Percentiles rank a stretch among this genome's conserved stretches.
Evolutionary conservation across 2,888 invertebrate genomes (phyloP).

Genomic region (Tolmerus cingulatus): DNA sequence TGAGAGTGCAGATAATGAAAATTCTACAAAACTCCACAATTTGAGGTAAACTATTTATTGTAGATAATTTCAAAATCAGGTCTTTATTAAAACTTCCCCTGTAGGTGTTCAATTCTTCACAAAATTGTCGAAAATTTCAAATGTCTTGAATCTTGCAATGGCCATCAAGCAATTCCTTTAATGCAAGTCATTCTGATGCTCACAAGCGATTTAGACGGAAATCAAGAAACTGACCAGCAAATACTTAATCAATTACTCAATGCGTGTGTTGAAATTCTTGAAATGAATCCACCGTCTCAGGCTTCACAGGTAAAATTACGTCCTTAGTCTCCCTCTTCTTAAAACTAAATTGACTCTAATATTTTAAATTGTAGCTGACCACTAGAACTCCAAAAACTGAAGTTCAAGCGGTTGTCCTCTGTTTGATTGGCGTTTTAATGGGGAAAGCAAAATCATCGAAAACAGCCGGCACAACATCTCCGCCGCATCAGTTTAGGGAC

Average conservation of each 20-base stretch:
- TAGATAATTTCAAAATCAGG: not conserved
- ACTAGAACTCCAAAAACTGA: slow-evolving; percentile 78
- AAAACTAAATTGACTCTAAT: not conserved
- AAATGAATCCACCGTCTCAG: slow-evolving; percentile 69
- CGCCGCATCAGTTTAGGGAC: slow-evolving; percentile 66
- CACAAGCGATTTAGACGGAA: slow-evolving; percentile 86
- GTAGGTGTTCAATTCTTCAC: slow-evolving; percentile 71
- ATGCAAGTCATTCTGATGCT: slow-evolving; percentile 92
- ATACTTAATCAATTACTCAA: slow-evolving; percentile 80
- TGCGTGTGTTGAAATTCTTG: slow-evolving; percentile 75
- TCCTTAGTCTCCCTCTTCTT: not conserved
- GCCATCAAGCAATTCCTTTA: slow-evolving; percentile 87
- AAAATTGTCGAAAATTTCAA: slow-evolving; percentile 81
- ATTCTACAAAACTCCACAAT: slow-evolving; percentile 59
- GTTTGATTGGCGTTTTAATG: slow-evolving; percentile 76
- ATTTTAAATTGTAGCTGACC: slow-evolving; percentile 54
- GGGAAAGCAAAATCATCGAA: slow-evolving; percentile 63
- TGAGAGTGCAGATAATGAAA: slow-evolving; percentile 58
- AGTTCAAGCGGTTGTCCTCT: slow-evolving; percentile 86
- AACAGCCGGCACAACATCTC: slow-evolving; percentile 62
- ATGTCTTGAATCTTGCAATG: slow-evolving; percentile 77
- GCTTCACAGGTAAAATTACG: slow-evolving; percentile 56
- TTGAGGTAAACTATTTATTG: slow-evolving; percentile 54
- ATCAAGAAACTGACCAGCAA: slow-evolving; percentile 79
- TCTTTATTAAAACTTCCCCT: not conserved